These are phyloP conservation scores for Styela clava DNA, from an alignment of 23 tunicate species.

Conservation along the genomic window DNA sequence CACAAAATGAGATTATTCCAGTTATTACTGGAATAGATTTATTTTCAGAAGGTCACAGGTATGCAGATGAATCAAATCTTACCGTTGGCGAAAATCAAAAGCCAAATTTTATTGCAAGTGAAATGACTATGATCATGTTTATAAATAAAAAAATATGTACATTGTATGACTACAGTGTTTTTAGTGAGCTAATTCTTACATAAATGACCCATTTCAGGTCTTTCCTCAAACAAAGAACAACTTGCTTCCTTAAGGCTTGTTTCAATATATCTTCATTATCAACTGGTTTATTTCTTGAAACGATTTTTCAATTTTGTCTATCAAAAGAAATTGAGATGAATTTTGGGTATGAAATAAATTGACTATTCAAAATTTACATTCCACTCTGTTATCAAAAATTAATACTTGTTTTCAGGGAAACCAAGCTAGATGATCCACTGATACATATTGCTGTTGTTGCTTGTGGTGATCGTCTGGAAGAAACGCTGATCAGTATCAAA, in stretches of 20 bases:
- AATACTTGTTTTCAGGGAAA: background rate
- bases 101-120: too few species aligned
- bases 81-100: too few species aligned
- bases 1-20: too few species aligned
- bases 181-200: too few species aligned
- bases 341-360: background rate
- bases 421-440: background rate
- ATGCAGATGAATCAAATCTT: too few species aligned
- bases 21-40: too few species aligned
- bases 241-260: background rate
- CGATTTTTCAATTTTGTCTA: background rate
- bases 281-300: background rate
- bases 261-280: background rate
- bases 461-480: conserved; percentile 64
- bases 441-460: conserved; percentile 69
- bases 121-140: too few species aligned
- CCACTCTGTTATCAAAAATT: background rate
- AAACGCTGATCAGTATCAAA: conserved; percentile 61
- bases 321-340: background rate
- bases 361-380: background rate
- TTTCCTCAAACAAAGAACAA: background rate
- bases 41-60: too few species aligned
- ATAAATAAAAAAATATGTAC: too few species aligned
- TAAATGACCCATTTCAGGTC: background rate
- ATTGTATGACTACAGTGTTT: too few species aligned